Conservation (phyloP, 2,888 invertebrate genomes). For the Camptogramma bilineatum region DNA sequence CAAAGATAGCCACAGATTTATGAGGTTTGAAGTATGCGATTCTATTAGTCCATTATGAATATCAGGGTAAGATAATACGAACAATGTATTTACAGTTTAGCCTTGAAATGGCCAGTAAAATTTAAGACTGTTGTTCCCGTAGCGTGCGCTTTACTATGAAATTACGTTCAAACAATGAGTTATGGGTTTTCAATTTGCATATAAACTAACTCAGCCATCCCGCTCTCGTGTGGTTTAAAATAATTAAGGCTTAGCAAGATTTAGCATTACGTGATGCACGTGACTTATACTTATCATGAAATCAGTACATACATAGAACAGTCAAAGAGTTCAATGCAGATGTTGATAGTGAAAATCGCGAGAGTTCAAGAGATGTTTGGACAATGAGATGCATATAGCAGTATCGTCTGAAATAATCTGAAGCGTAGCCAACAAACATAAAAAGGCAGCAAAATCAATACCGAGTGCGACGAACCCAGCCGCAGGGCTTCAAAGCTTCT, state of each 20-base stretch:
- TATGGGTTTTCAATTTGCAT: constrained; percentile 21
- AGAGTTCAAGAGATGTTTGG: no score
- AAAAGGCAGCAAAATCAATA: constrained; percentile 52
- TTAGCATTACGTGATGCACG: constrained; percentile 38
- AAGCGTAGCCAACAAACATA: constrained; percentile 30
- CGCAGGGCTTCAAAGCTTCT: constrained; percentile 57
- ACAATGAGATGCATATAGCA: constrained; percentile 16
- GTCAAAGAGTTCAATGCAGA: constrained; percentile 18
- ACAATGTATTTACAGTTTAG: not conserved
- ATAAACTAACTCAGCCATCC: not conserved
- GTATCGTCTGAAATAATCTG: constrained; percentile 28
- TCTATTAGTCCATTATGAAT: no score
- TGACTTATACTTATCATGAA: constrained; percentile 37
- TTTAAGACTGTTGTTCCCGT: constrained; percentile 1
- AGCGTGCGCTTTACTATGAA: constrained; percentile 10
- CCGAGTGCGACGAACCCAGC: constrained; percentile 57
- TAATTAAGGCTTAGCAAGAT: constrained; percentile 45
- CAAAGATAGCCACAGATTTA: no score
- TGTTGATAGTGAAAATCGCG: no score
- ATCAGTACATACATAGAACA: constrained; percentile 30
- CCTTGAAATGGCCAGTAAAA: constrained; percentile 9
- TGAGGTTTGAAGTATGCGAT: no score
- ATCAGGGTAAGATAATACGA: no score
- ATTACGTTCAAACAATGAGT: constrained; percentile 12
- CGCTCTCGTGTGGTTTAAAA: constrained; percentile 39